Base-by-base conservation (phyloP, 2,888 invertebrate genomes). In the Dicranocentrus wangi region DNA sequence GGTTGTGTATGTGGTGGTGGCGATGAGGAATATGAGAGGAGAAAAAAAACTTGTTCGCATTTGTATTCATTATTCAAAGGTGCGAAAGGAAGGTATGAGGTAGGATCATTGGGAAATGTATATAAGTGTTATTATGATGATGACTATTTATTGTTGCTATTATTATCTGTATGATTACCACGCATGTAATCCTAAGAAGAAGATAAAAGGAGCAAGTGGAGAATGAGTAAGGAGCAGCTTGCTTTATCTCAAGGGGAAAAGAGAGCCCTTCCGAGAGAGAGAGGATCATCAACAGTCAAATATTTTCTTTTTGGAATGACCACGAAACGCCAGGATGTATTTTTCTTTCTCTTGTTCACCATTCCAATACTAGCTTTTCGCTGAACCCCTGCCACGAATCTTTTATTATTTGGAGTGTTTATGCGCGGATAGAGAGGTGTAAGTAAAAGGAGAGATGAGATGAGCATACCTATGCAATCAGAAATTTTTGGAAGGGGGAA, bases 381-480 rank as follows among this genome's bases (percentile, higher is more conserved):
- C n/a, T 47, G 47, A 60, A 68, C 76, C 76, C 76, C 76, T 76
- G 76, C 68, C 23, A 76, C 47, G 76, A 76, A 60, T 66, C 51
- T 27, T 68, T 32, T 66, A 65, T 65, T 66, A 76, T 60, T n/a
- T 68, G 21, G 65, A 65, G 25, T 73, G 42, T 60, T 70, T 32
- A 47, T 47, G 47, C 47, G n/a, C 32, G n/a, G n/a, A n/a, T n/a
- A n/a, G n/a, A n/a, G n/a, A n/a, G n/a, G n/a, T n/a, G n/a, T n/a
- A n/a, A n/a, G n/a, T n/a, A n/a, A n/a, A n/a, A n/a, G n/a, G n/a
- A n/a, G n/a, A n/a, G n/a, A n/a, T n/a, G n/a, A n/a, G n/a, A n/a
- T n/a, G n/a, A n/a, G n/a, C n/a, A n/a, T n/a, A n/a, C n/a, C n/a
- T n/a, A n/a, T n/a, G n/a, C n/a, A n/a, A n/a, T n/a, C n/a, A n/a